Conservation (phyloP, 1,140 invertebrate genomes). For the Nilaparvata lugens region DNA sequence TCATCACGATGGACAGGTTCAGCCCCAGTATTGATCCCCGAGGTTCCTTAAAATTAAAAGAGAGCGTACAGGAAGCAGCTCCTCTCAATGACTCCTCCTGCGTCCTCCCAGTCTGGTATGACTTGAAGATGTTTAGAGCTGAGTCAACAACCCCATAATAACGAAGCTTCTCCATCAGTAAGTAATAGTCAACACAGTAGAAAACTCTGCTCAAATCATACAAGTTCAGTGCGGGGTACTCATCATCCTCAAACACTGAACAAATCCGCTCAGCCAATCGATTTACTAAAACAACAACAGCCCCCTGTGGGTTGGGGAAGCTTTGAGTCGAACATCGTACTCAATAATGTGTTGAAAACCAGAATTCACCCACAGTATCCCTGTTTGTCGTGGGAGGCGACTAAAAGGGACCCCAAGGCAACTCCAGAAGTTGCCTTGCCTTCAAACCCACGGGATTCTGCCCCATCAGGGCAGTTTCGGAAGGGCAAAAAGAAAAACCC, state of each 20-base stretch:
- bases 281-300: too few relatives aligned
- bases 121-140: not conserved
- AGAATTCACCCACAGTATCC: too few relatives aligned
- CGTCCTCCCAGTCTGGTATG: not conserved
- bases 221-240: not conserved
- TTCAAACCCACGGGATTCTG: too few relatives aligned
- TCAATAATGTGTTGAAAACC: too few relatives aligned
- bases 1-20: too few relatives aligned
- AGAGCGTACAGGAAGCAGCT: not conserved
- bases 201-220: not conserved
- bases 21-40: not conserved
- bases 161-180: not conserved
- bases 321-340: too few relatives aligned
- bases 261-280: not conserved
- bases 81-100: not conserved
- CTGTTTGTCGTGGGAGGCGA: too few relatives aligned
- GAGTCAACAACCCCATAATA: not conserved
- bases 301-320: too few relatives aligned
- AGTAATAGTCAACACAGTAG: slow-evolving; percentile 11
- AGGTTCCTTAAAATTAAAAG: slow-evolving; percentile 2
- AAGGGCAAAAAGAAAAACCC: too few relatives aligned
- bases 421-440: too few relatives aligned
- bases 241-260: not conserved
- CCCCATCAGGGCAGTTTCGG: too few relatives aligned
- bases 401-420: too few relatives aligned